Conservation (phyloP, 1,140 invertebrate species). For the Tetramorium alpestre region DNA sequence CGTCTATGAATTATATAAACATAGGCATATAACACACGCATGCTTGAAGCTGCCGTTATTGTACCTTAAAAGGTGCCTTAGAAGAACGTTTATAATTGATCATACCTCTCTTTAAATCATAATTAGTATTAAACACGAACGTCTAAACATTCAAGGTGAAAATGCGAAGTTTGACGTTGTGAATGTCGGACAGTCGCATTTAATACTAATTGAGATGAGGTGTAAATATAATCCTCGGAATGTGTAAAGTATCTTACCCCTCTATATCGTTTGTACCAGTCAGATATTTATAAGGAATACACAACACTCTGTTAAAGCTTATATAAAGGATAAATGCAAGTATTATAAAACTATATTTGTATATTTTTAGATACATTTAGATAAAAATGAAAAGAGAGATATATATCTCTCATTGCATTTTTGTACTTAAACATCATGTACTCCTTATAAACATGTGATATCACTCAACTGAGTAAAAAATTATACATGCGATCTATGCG, state of each 20-base stretch:
- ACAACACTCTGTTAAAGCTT: not conserved
- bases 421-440: not conserved
- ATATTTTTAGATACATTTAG: not conserved
- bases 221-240: constrained; percentile 2
- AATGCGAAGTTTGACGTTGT: not conserved
- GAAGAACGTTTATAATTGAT: constrained; percentile 9
- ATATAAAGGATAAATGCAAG: constrained; percentile 29
- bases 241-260: not conserved
- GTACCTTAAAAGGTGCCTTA: not conserved
- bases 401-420: not conserved
- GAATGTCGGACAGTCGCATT: not conserved
- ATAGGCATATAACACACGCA: constrained; percentile 36
- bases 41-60: constrained; percentile 38
- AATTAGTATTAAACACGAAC: not conserved
- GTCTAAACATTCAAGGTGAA: constrained; percentile 11
- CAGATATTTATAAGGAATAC: constrained; percentile 31
- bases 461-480: not conserved
- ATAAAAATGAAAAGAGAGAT: constrained; percentile 12
- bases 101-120: not conserved
- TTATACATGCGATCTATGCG: not conserved
- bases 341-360: constrained; percentile 30
- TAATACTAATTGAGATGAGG: constrained; percentile 5
- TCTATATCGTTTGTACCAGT: not conserved
- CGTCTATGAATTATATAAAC: constrained; percentile 9
- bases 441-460: constrained; percentile 11